A percentile compares a stretch with the other conserved stretches of the same genome.
phyloP scores from a whole-genome alignment of 2,888 invertebrate genomes.

The Peribatodes rhomboidaria region DNA sequence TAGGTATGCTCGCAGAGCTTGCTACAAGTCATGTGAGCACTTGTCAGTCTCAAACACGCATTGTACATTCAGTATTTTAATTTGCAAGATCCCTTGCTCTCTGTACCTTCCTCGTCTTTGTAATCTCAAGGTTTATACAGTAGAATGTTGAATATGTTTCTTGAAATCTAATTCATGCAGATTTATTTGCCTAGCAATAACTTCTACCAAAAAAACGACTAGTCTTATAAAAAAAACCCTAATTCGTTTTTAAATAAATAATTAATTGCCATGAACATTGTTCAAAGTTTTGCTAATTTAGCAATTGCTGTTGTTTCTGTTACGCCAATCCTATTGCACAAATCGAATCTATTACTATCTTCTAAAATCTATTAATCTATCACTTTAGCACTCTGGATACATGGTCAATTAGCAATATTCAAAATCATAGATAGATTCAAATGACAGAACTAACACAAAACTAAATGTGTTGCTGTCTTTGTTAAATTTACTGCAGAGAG shows the following conservation, averaged over 20 bases:
- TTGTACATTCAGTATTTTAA: conserved; percentile 39
- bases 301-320: too few species aligned
- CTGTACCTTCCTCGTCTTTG: conserved; percentile 44
- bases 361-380: too few species aligned
- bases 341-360: too few species aligned
- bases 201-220: conserved; percentile 1
- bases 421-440: too few species aligned
- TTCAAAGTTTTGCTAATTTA: background rate
- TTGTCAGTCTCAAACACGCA: conserved; percentile 17
- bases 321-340: too few species aligned
- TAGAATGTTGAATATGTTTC: conserved; percentile 36
- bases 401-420: too few species aligned
- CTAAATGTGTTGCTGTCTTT: background rate
- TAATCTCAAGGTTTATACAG: conserved; percentile 40
- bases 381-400: background rate
- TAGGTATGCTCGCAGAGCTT: background rate
- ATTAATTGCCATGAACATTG: conserved; percentile 1
- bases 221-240: background rate
- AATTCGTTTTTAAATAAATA: background rate
- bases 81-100: conserved; percentile 54
- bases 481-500: background rate
- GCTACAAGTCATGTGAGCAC: background rate
- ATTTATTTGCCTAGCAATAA: background rate
- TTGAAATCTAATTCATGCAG: conserved; percentile 1
- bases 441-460: background rate